These are phyloP conservation scores for Limnephilus auricula DNA, from an alignment of 2,888 invertebrate species.

Conservation along the genomic window DNA sequence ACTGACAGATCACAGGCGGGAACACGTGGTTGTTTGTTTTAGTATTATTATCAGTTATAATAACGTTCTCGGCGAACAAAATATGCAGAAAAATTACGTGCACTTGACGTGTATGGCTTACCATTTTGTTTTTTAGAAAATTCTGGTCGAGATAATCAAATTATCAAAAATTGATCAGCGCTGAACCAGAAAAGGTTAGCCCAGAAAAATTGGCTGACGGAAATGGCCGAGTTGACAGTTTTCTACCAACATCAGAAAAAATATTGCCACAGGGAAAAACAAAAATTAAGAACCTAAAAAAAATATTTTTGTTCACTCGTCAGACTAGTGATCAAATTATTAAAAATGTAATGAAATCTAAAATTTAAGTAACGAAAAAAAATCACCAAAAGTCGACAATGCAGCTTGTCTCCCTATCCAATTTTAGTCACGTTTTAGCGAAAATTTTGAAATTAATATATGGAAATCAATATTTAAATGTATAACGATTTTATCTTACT, in stretches of 20 bases:
- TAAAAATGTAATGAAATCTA: too few relatives aligned
- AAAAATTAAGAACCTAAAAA: too few relatives aligned
- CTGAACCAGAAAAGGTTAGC: constrained; percentile 84
- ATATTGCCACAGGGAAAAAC: background rate
- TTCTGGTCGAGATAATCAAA: constrained; percentile 93
- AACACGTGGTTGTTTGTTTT: constrained; percentile 45
- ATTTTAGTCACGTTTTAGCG: too few relatives aligned
- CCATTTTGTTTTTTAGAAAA: constrained; percentile 77
- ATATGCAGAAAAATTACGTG: constrained; percentile 23
- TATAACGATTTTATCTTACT: too few relatives aligned
- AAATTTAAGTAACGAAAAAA: too few relatives aligned
- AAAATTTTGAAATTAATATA: too few relatives aligned
- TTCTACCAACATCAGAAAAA: constrained; percentile 44
- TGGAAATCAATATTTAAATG: too few relatives aligned
- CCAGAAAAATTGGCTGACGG: constrained; percentile 47
- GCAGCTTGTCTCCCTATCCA: too few relatives aligned
- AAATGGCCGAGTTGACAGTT: constrained; percentile 62
- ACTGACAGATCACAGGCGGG: background rate
- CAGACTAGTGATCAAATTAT: too few relatives aligned
- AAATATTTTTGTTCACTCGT: too few relatives aligned
- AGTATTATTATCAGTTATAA: background rate
- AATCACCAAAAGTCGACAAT: too few relatives aligned
- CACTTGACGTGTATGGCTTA: constrained; percentile 70
- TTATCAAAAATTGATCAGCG: constrained; percentile 87
- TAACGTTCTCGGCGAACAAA: background rate